Evolutionary conservation across 2,888 invertebrate species (phyloP).

Genomic region (Ennomos erosarius): DNA sequence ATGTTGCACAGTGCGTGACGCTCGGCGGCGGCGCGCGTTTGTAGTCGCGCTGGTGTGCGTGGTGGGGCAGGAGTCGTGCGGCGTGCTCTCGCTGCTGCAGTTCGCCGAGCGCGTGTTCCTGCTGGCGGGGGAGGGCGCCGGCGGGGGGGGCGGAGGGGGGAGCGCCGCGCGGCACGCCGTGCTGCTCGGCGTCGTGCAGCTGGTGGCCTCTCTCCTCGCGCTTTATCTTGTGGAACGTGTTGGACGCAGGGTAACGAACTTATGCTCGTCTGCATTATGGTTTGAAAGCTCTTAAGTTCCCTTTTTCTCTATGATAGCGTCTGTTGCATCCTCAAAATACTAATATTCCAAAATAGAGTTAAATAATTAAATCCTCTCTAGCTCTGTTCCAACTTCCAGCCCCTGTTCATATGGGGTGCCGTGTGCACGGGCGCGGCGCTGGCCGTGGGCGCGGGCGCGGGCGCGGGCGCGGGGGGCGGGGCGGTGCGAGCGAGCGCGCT

Average conservation of each 20-base stretch:
- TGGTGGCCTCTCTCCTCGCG: slow-evolving; percentile 56
- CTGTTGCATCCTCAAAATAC: too few species aligned
- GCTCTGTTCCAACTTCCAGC: too few species aligned
- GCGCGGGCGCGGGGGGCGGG: slow-evolving; percentile 38
- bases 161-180: slow-evolving; percentile 54
- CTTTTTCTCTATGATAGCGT: too few species aligned
- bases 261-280: too few species aligned
- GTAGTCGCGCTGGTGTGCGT: slow-evolving; percentile 56
- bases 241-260: slow-evolving; percentile 58
- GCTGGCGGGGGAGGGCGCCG: slow-evolving; percentile 44
- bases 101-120: slow-evolving; percentile 71
- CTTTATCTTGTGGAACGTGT: slow-evolving; percentile 65
- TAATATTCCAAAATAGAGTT: slow-evolving; percentile 41
- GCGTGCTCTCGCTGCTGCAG: slow-evolving; percentile 67
- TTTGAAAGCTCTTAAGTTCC: too few species aligned
- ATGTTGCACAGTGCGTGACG: slow-evolving; percentile 52
- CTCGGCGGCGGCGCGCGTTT: slow-evolving; percentile 60
- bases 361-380: too few species aligned
- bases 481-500: slow-evolving; percentile 47
- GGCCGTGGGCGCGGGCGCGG: slow-evolving; percentile 43
- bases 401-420: slow-evolving; percentile 57
- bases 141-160: not conserved
- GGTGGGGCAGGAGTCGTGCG: slow-evolving; percentile 69
- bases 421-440: slow-evolving; percentile 42
- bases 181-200: slow-evolving; percentile 59